Conservation (phyloP, 1,140 invertebrate species). For the Leptinotarsa defecta region DNA sequence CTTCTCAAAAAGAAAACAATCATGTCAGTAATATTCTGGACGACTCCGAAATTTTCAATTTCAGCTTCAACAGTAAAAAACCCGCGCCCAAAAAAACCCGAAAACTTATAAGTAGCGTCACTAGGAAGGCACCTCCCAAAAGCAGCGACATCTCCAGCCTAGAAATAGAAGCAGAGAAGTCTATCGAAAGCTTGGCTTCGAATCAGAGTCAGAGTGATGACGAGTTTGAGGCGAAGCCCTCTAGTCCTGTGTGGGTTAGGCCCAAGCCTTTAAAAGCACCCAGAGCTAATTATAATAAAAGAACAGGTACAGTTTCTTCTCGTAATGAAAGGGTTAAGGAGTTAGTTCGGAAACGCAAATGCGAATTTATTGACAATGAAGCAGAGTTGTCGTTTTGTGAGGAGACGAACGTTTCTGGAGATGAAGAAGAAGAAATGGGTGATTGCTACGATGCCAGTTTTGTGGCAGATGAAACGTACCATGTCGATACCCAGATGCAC, state of each 20-base stretch:
- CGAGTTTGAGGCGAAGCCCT: conserved; percentile 27
- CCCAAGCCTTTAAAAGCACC: not conserved
- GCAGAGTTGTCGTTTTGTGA: conserved; percentile 47
- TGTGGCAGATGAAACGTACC: conserved; percentile 48
- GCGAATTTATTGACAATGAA: conserved; percentile 46
- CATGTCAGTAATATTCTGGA: not conserved
- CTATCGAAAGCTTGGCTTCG: not conserved
- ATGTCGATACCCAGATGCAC: conserved; percentile 45
- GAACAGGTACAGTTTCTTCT: too few relatives aligned
- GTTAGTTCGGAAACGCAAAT: conserved; percentile 5
- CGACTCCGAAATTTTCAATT: conserved; percentile 7
- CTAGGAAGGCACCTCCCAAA: not conserved
- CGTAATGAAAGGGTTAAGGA: not conserved
- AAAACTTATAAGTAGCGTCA: not conserved
- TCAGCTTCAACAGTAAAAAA: conserved; percentile 16
- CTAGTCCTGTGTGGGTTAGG: conserved; percentile 8
- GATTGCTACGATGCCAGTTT: conserved; percentile 51
- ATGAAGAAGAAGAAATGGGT: conserved; percentile 41
- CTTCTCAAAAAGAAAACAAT: conserved; percentile 8
- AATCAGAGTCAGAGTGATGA: conserved; percentile 23
- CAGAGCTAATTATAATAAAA: not conserved
- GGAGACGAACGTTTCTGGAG: conserved; percentile 36
- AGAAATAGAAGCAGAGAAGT: not conserved
- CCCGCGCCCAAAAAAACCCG: not conserved
- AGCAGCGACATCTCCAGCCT: not conserved